Base-by-base conservation (phyloP, 2,797 vertebrate genomes). In the Gambusia yucatana region DNA sequence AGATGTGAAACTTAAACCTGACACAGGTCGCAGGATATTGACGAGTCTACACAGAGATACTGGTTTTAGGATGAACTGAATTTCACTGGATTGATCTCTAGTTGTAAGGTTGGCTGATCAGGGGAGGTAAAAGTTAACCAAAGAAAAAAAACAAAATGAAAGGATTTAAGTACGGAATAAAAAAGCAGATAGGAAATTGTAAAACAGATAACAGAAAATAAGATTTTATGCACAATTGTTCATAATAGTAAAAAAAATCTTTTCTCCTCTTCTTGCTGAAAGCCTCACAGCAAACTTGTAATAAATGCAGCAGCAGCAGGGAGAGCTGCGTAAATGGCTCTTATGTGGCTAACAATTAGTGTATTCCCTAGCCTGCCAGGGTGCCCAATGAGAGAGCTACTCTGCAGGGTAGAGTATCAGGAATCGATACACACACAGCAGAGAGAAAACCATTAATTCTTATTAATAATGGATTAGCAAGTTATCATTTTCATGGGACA, bases 401-500 rank as follows among this genome's bases (percentile, higher is more conserved):
- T 95, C 85, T 85, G 90, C 73, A 85, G 91, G 88, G 88, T 88
- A 87, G 91, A 93, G 91, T 93, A 92, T 89, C 89, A 91, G 91
- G 80, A 88, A 96, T 96, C 95, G 84, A 96, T 96, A 94, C 57
- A 46, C 89, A 80, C 83, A 76, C 82, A 36, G 89, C 90, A 91
- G 80, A 95, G 91, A 92, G 91, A 93, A 87, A 93, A 91, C 92
- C 95, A 95, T 96, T 95, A 69, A 87, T 95, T 95, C 94, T 91
- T 93, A 95, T 96, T 95, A 96, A 96, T 96, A 95, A 96, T 96
- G 91, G 89, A 96, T 96, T 92, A 95, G 93, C 87, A 88, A 92
- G 92, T 94, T 95, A 94, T 94, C 92, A 94, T 95, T 95, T 95
- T 94, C 94, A 92, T 82, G 91, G 88, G 89, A 85, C 88, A 92